Evolutionary conservation across 2,797 vertebrate species (phyloP).

Genomic region (Simalia tracyae): DNA sequence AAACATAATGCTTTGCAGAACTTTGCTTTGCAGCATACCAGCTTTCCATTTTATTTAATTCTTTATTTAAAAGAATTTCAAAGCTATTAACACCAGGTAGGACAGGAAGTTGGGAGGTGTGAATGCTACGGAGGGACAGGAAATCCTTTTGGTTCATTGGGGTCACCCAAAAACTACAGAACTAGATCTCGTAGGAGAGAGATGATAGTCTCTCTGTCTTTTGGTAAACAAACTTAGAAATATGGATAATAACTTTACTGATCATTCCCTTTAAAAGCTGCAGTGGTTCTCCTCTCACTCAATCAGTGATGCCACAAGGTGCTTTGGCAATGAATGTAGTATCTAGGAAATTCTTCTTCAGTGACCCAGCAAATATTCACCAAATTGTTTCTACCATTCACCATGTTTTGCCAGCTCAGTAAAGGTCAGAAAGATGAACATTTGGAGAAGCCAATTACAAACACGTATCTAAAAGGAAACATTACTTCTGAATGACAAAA

Average conservation of each 20-base stretch:
- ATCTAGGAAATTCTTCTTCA: constrained; percentile 23
- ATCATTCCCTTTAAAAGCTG: not conserved
- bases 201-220: no score
- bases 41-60: not conserved
- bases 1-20: not conserved
- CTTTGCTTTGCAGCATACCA: not conserved
- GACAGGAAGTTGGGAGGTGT: not conserved
- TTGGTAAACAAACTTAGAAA: no score
- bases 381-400: constrained; percentile 11
- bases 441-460: constrained; percentile 33
- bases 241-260: no score
- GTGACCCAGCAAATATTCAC: constrained; percentile 15
- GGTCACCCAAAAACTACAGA: no score
- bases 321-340: not conserved
- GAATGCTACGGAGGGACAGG: not conserved
- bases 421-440: constrained; percentile 28
- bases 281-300: constrained; percentile 8
- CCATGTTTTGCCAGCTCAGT: constrained; percentile 31
- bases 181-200: no score
- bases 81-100: not conserved
- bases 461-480: constrained; percentile 30
- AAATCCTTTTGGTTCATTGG: not conserved
- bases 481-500: constrained; percentile 23
- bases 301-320: constrained; percentile 1
- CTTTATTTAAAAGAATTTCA: not conserved